Conservation (phyloP, 2,888 invertebrate genomes). For the Tipula helvola region DNA sequence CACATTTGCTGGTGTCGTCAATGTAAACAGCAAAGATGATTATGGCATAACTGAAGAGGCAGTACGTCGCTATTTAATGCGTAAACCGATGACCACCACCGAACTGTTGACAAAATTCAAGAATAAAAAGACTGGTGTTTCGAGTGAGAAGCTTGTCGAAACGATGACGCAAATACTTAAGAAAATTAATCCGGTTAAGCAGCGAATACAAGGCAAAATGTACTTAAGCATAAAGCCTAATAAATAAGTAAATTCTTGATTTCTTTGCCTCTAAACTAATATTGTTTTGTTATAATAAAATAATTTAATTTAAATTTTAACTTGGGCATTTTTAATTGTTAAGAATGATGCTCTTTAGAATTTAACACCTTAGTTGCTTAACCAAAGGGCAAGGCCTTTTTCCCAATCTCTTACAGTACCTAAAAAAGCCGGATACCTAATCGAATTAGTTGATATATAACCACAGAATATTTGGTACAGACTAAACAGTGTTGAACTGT, state of each 20-base stretch:
- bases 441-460: no score
- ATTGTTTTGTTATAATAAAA: neutral
- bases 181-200: constrained; percentile 85
- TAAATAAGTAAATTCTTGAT: neutral
- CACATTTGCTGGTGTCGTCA: constrained; percentile 32
- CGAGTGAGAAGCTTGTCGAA: constrained; percentile 81
- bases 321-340: no score
- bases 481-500: no score
- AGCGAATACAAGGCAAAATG: constrained; percentile 87
- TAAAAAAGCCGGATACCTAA: no score
- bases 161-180: constrained; percentile 91
- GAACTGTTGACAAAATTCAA: constrained; percentile 92
- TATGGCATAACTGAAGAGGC: constrained; percentile 90
- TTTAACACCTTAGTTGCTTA: no score
- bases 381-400: no score
- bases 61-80: constrained; percentile 82
- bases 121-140: constrained; percentile 81
- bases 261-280: neutral
- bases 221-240: constrained; percentile 70
- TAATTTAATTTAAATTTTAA: neutral
- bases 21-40: constrained; percentile 39
- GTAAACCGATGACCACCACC: constrained; percentile 97
- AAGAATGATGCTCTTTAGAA: no score
- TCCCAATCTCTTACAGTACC: no score
- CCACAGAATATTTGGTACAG: no score